These are phyloP conservation scores for Ichneumon xanthorius DNA, from an alignment of 2,888 invertebrate species.

Conservation along the genomic window DNA sequence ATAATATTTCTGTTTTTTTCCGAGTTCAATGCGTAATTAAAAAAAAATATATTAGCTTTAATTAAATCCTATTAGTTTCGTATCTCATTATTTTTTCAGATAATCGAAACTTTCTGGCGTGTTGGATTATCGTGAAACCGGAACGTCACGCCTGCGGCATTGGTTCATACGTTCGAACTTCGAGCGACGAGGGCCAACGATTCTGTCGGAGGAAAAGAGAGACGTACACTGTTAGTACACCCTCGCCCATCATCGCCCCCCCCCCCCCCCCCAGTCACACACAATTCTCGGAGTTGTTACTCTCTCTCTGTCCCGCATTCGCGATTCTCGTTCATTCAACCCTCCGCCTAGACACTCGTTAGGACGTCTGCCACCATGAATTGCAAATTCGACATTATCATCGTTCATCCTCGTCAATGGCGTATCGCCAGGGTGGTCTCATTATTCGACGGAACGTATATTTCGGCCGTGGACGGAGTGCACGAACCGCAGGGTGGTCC, in stretches of 20 bases:
- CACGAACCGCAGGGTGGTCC: not conserved
- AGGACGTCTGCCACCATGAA: conserved; percentile 53
- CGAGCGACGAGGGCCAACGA: not conserved
- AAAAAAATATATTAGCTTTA: not conserved
- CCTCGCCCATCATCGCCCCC: not conserved
- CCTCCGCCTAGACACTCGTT: conserved; percentile 46
- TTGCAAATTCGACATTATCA: conserved; percentile 59
- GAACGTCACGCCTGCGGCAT: not conserved
- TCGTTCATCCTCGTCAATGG: conserved; percentile 54
- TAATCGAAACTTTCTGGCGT: not conserved
- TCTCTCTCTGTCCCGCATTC: conserved; percentile 11
- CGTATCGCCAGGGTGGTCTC: conserved; percentile 27
- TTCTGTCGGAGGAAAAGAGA: conserved; percentile 7
- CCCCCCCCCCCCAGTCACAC: not conserved
- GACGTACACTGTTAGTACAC: not conserved
- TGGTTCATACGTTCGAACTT: conserved; percentile 35
- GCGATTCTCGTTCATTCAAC: conserved; percentile 6
- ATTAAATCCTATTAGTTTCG: not conserved
- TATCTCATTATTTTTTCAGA: not conserved
- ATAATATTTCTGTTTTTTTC: not conserved
- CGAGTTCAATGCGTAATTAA: not conserved
- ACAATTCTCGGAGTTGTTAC: conserved; percentile 13
- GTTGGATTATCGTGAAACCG: not conserved
- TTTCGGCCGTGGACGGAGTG: not conserved
- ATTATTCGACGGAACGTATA: conserved; percentile 45